phyloP scores from a whole-genome alignment of 1,140 invertebrate species.

The Trichomalopsis sarcophagae region DNA sequence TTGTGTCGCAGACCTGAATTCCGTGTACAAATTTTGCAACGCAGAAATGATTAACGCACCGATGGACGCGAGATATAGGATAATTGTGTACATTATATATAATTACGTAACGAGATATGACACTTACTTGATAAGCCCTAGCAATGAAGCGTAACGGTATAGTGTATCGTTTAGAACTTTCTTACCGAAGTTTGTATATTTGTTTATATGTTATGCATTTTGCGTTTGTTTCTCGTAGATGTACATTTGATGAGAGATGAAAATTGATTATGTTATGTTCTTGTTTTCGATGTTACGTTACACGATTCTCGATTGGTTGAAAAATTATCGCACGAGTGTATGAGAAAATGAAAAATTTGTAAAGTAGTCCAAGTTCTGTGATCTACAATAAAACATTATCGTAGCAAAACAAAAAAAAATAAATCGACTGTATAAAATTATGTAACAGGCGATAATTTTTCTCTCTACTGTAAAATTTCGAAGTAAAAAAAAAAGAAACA shows the following conservation, averaged over 20 bases:
- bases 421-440: slow-evolving; percentile 32
- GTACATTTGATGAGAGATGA: neutral
- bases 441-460: slow-evolving; percentile 8
- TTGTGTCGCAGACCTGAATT: neutral
- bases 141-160: neutral
- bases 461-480: neutral
- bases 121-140: neutral
- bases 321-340: neutral
- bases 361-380: slow-evolving; percentile 46
- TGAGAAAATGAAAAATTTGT: neutral
- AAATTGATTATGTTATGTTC: slow-evolving; percentile 41
- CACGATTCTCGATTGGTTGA: slow-evolving; percentile 7
- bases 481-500: neutral
- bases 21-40: neutral
- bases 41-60: no score
- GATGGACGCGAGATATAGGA: neutral
- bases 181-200: neutral
- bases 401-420: neutral
- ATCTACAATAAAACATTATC: slow-evolving; percentile 34
- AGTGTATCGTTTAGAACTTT: neutral
- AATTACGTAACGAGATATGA: neutral
- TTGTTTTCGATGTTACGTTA: slow-evolving; percentile 43
- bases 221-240: neutral
- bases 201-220: neutral
- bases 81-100: neutral